phyloP scores from a whole-genome alignment of 2,888 invertebrate species.

The Uloborus plumipes region DNA sequence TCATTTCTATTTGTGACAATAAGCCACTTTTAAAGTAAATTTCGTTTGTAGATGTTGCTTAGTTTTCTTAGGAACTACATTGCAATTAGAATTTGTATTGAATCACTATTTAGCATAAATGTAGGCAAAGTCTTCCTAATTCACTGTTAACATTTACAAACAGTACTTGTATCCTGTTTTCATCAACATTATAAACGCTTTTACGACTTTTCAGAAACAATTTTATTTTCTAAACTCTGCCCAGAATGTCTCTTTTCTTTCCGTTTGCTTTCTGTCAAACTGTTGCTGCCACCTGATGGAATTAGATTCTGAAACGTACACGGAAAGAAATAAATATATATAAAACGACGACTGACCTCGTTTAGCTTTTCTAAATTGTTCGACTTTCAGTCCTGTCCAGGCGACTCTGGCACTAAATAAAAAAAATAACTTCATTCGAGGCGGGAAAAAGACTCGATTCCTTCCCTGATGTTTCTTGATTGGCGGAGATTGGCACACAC shows the following conservation, averaged over 20 bases:
- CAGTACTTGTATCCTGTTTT: no score
- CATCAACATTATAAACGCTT: no score
- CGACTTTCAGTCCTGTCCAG: background rate
- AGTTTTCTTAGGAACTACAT: no score
- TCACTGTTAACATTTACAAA: no score
- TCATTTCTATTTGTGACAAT: no score
- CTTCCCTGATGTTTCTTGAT: background rate
- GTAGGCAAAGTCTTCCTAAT: no score
- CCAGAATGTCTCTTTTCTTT: background rate
- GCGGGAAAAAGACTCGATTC: background rate
- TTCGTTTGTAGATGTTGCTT: no score
- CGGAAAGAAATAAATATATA: background rate
- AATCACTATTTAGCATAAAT: no score
- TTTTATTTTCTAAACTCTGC: background rate
- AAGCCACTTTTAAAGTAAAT: no score
- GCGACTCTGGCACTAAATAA: background rate
- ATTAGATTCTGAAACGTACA: background rate
- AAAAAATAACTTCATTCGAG: background rate
- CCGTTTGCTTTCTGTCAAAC: background rate
- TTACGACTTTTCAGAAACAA: conserved; percentile 5
- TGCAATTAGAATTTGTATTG: no score
- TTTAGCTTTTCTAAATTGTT: conserved; percentile 26
- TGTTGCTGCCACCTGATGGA: background rate
- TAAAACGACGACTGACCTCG: conserved; percentile 9
- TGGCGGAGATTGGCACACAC: conserved; percentile 21